Conservation (phyloP, 2,113 vertebrate species). For the Donacobius atricapilla region DNA sequence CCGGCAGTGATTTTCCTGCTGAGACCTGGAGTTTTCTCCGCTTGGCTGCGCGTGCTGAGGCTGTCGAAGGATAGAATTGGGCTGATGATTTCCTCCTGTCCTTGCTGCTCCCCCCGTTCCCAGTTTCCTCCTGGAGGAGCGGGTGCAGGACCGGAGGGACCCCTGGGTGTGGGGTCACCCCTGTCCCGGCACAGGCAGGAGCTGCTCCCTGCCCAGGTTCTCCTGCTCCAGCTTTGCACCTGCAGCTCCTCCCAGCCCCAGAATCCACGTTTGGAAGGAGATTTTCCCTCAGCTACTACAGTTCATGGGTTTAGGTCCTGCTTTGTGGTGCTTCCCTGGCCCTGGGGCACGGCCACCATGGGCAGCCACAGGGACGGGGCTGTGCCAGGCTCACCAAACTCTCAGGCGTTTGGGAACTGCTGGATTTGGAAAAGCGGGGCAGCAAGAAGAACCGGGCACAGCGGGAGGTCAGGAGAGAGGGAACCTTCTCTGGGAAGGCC, state of each 20-base stretch:
- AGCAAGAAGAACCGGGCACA: not conserved
- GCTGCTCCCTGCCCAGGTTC: not conserved
- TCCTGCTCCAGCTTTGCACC: not conserved
- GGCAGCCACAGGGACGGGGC: not conserved
- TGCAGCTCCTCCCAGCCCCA: not conserved
- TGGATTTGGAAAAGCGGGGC: not conserved
- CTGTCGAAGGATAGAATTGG: not conserved
- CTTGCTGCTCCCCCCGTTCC: not conserved
- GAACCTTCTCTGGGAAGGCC: not conserved
- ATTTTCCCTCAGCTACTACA: not conserved
- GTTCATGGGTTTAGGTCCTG: not conserved
- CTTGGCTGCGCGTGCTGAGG: not conserved
- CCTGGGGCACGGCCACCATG: rapidly evolving
- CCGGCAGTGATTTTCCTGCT: not conserved
- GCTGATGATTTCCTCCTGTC: not conserved
- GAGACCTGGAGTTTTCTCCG: not conserved
- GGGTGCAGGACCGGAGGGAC: not conserved
- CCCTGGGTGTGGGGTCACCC: not conserved
- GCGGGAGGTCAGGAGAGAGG: not conserved
- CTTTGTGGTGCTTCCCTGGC: not conserved
- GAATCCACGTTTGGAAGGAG: not conserved
- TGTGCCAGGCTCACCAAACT: not conserved
- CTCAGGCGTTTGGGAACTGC: not conserved
- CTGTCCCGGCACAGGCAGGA: not conserved
- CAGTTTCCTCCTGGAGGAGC: not conserved